phyloP scores from a whole-genome alignment of 1,140 invertebrate genomes.

The Mercenaria mercenaria region DNA sequence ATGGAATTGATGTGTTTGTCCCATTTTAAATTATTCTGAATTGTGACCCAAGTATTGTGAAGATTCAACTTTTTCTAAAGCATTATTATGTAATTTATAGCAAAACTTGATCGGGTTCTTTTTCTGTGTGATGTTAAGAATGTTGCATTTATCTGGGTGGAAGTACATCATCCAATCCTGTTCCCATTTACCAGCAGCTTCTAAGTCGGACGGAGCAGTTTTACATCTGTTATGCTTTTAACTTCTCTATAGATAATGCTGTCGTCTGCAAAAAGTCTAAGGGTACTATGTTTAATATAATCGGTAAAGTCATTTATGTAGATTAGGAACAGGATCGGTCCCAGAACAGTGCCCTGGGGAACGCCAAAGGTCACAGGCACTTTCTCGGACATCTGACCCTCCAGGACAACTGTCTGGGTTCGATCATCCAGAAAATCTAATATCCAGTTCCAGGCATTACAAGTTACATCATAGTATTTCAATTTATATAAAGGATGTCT shows the following conservation, averaged over 20 bases:
- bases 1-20: constrained; percentile 58
- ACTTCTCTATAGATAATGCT: constrained; percentile 50
- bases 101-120: too few species aligned
- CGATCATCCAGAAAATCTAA: too few species aligned
- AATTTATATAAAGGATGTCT: constrained; percentile 62
- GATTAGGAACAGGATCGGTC: constrained; percentile 60
- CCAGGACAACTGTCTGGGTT: too few species aligned
- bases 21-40: constrained; percentile 55
- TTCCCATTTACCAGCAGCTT: too few species aligned
- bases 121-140: too few species aligned
- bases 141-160: too few species aligned
- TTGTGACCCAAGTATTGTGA: constrained; percentile 35
- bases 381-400: constrained; percentile 42
- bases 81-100: constrained; percentile 44
- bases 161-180: too few species aligned
- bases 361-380: too few species aligned
- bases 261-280: too few species aligned
- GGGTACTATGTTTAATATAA: too few species aligned
- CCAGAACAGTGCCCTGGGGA: too few species aligned
- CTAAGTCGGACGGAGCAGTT: background rate
- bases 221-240: background rate
- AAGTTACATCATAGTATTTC: constrained; percentile 54
- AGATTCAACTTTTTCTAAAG: constrained; percentile 17
- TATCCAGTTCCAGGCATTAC: too few species aligned
- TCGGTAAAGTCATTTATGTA: constrained; percentile 76